Conservation (phyloP, 2,113 vertebrate genomes). For the Kryptolebias marmoratus region DNA sequence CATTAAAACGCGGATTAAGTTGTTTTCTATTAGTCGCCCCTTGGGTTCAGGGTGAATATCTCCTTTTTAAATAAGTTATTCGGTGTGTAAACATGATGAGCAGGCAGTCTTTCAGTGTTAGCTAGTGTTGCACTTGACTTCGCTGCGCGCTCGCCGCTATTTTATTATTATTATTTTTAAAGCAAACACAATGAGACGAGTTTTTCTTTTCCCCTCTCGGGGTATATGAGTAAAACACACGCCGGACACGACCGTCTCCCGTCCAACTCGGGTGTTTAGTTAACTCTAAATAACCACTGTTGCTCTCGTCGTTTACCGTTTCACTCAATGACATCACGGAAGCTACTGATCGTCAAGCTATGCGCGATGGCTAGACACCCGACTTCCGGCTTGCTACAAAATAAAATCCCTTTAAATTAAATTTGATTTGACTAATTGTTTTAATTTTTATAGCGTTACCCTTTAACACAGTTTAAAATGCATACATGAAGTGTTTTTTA, state of each 20-base stretch:
- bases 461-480: background rate
- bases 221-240: background rate
- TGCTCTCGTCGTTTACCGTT: background rate
- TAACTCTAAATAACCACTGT: background rate
- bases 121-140: conserved; percentile 68
- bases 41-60: accelerated
- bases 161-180: background rate
- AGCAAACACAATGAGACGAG: background rate
- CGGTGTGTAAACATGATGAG: background rate
- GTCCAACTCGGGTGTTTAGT: background rate
- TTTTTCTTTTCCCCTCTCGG: background rate
- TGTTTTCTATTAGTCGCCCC: background rate
- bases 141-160: conserved; percentile 1
- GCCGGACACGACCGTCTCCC: background rate
- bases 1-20: background rate
- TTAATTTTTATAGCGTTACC: background rate
- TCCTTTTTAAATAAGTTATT: background rate
- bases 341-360: conserved; percentile 18
- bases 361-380: accelerated
- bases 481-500: background rate
- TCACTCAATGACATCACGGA: conserved; percentile 53
- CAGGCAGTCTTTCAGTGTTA: conserved; percentile 38
- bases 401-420: conserved; percentile 2
- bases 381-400: conserved; percentile 21
- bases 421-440: background rate